Evolutionary conservation across 1,140 invertebrate genomes (phyloP), one percentile per base, ranked within the genome.

Genomic region (Sarcophaga bullata): DNA sequence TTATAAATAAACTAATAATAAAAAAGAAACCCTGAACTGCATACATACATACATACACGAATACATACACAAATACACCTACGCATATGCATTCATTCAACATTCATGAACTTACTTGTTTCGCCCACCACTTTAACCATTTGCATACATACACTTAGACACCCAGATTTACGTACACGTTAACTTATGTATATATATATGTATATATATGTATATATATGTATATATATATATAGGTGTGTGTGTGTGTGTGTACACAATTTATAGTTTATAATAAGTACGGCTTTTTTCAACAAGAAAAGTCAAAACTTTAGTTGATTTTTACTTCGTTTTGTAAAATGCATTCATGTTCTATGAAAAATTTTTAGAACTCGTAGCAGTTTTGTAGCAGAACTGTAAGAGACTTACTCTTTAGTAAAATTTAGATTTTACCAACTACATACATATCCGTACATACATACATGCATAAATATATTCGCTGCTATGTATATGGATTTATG

Each of bases 221-320:
- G 25, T 37, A 37, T 4, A 4, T 37, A 37, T 37, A 4, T 37
- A 37, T 37, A 4, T 37, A 4, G 1, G 4, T 37, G 25, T 37
- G 25, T 37, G 4, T 37, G 25, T 37, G 25, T 37, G 25, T 37
- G 25, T 37, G 25, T 19, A 19, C 13, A 68, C n/a, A 68, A 68
- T 68, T 68, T 68, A 68, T 15, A 68, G 62, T 68, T 68, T 68
- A 68, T 68, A 68, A 68, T 68, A 68, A 68, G 62, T n/a, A n/a
- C 19, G 17, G 17, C 19, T 68, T 58, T 58, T n/a, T 19, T 68
- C 62, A 68, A 68, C 62, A 68, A 68, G 62, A 19, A 68, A 68
- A 68, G 62, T 68, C 62, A 68, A 68, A 68, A 17, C 17, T 68
- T 68, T 68, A 68, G 62, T 68, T 9, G n/a, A 58, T 58, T 58